A percentile compares a stretch with the other conserved stretches of the same genome.
Evolutionary conservation across 2,888 invertebrate species (phyloP).

Genomic region (Bursaphelenchus okinawaensis): DNA sequence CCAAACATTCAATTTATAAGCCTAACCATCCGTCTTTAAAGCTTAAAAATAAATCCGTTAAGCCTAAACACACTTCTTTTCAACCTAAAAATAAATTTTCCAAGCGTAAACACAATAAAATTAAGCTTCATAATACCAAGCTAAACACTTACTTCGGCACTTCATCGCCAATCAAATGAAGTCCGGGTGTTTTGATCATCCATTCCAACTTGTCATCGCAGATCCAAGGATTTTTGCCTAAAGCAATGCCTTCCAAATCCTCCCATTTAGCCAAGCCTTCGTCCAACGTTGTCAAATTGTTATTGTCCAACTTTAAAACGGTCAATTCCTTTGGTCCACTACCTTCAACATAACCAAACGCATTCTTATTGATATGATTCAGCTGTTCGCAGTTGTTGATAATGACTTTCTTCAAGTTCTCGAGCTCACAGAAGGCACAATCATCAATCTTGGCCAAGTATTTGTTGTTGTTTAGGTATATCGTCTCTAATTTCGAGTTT

Average conservation of each 20-base stretch:
- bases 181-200: slow-evolving; percentile 11
- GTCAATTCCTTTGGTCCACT: background rate
- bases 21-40: no score
- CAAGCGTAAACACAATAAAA: no score
- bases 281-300: slow-evolving; percentile 8
- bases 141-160: slow-evolving; percentile 14
- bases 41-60: no score
- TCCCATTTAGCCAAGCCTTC: slow-evolving; percentile 12
- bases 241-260: background rate
- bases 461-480: slow-evolving; percentile 36
- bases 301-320: slow-evolving; percentile 11
- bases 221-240: slow-evolving; percentile 16
- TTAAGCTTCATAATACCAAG: no score
- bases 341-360: slow-evolving; percentile 14
- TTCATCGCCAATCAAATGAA: background rate
- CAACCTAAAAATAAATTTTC: no score
- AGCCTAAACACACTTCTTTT: no score
- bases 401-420: slow-evolving; percentile 16
- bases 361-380: slow-evolving; percentile 17
- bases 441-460: slow-evolving; percentile 14
- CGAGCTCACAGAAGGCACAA: slow-evolving; percentile 23
- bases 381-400: slow-evolving; percentile 13
- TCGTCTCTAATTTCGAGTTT: slow-evolving; percentile 35
- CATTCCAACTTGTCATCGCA: slow-evolving; percentile 15
- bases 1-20: no score